These are phyloP conservation scores for Salvator merianae DNA, from an alignment of 2,113 vertebrate genomes.

Conservation along the genomic window DNA sequence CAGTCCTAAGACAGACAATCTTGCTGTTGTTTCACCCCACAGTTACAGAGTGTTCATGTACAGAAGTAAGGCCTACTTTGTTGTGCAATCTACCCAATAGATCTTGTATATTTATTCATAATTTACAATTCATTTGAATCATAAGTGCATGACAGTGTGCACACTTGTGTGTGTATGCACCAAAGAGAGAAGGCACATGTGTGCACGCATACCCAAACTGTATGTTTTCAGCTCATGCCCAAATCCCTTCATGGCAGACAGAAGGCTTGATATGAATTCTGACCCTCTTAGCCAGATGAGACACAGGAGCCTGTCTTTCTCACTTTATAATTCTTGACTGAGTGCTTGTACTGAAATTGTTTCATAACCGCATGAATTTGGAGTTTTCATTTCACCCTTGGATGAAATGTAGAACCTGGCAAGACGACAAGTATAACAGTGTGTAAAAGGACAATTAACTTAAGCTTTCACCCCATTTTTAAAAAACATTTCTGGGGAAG, in stretches of 20 bases:
- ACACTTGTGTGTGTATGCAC: background rate
- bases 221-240: slow-evolving; percentile 41
- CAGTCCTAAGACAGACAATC: too few species aligned
- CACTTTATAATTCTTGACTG: slow-evolving; percentile 63
- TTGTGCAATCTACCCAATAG: background rate
- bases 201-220: background rate
- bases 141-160: too few species aligned
- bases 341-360: slow-evolving; percentile 67
- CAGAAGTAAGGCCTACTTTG: background rate
- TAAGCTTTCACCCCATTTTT: slow-evolving; percentile 67
- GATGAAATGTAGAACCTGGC: slow-evolving; percentile 74
- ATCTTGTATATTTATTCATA: background rate
- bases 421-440: slow-evolving; percentile 73
- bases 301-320: slow-evolving; percentile 59
- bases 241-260: slow-evolving; percentile 42
- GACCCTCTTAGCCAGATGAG: slow-evolving; percentile 43
- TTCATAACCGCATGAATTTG: slow-evolving; percentile 75
- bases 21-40: too few species aligned
- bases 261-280: slow-evolving; percentile 49
- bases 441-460: slow-evolving; percentile 78
- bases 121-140: background rate
- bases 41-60: background rate
- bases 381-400: slow-evolving; percentile 72
- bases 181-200: too few species aligned
- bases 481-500: slow-evolving; percentile 67